phyloP scores from a whole-genome alignment of 2,797 vertebrate species.

The Sebastes iracundus region DNA sequence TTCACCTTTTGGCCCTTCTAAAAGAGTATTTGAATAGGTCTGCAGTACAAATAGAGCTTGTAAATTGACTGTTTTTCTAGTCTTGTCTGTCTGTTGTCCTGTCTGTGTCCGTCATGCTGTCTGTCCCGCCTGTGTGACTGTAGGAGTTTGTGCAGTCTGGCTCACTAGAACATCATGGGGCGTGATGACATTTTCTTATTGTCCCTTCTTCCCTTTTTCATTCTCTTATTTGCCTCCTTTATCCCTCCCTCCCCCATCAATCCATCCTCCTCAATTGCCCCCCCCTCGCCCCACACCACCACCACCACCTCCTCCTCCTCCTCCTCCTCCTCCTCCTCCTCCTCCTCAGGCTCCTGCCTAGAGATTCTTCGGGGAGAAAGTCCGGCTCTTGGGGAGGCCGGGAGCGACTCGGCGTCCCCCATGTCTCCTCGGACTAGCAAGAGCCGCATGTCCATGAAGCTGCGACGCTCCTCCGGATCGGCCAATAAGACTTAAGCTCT shows the following conservation, averaged over 20 bases:
- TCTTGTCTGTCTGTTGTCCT: not conserved
- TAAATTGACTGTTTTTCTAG: slow-evolving; percentile 14
- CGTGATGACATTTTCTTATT: slow-evolving; percentile 41
- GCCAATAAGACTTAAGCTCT: slow-evolving; percentile 93
- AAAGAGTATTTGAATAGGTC: too few species aligned
- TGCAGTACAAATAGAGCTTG: not conserved
- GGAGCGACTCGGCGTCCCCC: slow-evolving; percentile 93
- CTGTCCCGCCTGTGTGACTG: not conserved
- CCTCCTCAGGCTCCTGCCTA: slow-evolving; percentile 90
- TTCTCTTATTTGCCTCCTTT: slow-evolving; percentile 40
- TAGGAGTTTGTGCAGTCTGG: slow-evolving; percentile 19
- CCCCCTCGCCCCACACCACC: not conserved
- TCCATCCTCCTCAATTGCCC: not conserved
- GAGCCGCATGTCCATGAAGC: slow-evolving; percentile 99
- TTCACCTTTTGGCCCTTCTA: too few species aligned
- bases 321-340: slow-evolving; percentile 26
- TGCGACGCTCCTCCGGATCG: slow-evolving; percentile 96
- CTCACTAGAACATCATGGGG: not conserved
- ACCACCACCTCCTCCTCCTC: not conserved
- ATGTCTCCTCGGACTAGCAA: slow-evolving; percentile 99
- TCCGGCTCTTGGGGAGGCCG: slow-evolving; percentile 84
- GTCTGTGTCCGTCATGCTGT: not conserved
- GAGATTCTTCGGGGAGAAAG: slow-evolving; percentile 92
- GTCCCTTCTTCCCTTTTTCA: slow-evolving; percentile 36
- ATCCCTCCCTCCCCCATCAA: slow-evolving; percentile 3